Evolutionary conservation across 1,140 invertebrate species (phyloP).

Genomic region (Zelostemma sp.): DNA sequence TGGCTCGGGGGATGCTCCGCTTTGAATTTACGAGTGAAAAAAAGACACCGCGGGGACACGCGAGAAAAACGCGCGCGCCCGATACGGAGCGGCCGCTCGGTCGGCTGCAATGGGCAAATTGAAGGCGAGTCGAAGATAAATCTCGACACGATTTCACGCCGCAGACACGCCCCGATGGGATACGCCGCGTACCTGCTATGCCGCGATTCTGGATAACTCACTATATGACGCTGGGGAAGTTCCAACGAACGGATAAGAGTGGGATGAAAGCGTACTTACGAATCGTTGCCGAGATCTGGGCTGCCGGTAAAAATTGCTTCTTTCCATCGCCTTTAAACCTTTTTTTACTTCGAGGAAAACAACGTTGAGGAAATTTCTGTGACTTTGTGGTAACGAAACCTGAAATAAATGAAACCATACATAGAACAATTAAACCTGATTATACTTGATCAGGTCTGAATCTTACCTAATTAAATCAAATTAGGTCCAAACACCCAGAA

Average conservation of each 20-base stretch:
- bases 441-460: no score
- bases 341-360: no score
- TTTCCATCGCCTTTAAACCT: no score
- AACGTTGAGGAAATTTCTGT: no score
- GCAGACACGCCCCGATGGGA: conserved; percentile 43
- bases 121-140: conserved; percentile 53
- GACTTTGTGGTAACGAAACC: no score
- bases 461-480: no score
- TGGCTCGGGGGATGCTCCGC: conserved; percentile 9
- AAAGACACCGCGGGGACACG: conserved; percentile 31
- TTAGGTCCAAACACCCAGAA: no score
- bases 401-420: no score
- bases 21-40: conserved; percentile 35
- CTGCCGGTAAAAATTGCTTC: no score
- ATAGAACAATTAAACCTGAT: no score
- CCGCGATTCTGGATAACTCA: conserved; percentile 42
- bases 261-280: no score
- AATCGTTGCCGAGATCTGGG: no score
- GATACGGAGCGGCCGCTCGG: conserved; percentile 28
- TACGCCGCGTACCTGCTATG: conserved; percentile 18
- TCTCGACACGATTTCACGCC: conserved; percentile 53
- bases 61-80: conserved; percentile 37
- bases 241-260: background rate
- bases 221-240: conserved; percentile 15
- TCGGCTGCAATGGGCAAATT: conserved; percentile 47